phyloP scores from a whole-genome alignment of 2,888 invertebrate genomes.

The Tyria jacobaeae region DNA sequence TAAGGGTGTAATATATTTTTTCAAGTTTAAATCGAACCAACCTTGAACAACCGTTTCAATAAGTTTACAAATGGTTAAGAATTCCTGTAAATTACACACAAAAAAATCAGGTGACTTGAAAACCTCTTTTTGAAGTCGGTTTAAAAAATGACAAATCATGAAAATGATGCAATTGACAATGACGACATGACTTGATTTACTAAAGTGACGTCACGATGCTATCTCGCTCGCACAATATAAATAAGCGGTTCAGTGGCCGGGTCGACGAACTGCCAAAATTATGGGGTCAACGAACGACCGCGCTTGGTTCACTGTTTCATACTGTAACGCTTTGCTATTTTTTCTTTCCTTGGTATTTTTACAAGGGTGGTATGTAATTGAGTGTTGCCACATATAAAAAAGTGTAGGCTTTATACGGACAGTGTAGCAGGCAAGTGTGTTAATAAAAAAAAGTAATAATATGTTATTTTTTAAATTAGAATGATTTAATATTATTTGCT shows the following conservation, averaged over 20 bases:
- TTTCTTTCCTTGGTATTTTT: constrained; percentile 27
- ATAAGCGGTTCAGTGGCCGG: constrained; percentile 67
- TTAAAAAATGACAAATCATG: constrained; percentile 10
- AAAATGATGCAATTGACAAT: constrained; percentile 27
- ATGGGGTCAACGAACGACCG: constrained; percentile 75
- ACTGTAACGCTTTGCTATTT: constrained; percentile 35
- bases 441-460: neutral
- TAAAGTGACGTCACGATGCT: constrained; percentile 38
- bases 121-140: too few species aligned
- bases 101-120: too few species aligned
- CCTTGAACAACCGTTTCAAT: too few species aligned
- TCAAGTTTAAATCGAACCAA: too few species aligned
- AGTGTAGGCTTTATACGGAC: too few species aligned
- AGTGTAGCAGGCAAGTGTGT: neutral
- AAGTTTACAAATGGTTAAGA: too few species aligned
- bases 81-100: too few species aligned
- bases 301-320: constrained; percentile 22
- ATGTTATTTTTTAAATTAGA: neutral
- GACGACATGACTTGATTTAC: constrained; percentile 18
- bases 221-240: constrained; percentile 59
- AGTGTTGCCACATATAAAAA: neutral
- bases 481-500: neutral
- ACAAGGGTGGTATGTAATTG: constrained; percentile 4
- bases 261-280: constrained; percentile 76
- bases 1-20: too few species aligned